Percentiles rank a stretch among this genome's conserved stretches.
Evolutionary conservation across 1,140 invertebrate genomes (phyloP).

Genomic region (Pseudomyrmex pallidus): DNA sequence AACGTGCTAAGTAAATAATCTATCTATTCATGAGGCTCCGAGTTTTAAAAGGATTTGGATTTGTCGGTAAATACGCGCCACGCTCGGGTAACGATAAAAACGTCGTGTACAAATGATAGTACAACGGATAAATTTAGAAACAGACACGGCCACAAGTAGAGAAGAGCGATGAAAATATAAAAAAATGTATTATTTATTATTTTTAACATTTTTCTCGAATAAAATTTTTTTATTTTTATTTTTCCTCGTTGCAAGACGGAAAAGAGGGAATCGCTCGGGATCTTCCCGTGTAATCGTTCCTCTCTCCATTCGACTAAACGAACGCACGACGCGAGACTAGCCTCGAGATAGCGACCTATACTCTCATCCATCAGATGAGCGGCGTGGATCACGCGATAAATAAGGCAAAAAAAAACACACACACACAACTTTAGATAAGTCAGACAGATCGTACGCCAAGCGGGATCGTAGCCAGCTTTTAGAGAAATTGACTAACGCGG

Average conservation of each 20-base stretch:
- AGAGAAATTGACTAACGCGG: conserved; percentile 70
- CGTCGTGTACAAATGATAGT: too few species aligned
- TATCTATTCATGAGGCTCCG: not conserved
- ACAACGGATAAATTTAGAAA: too few species aligned
- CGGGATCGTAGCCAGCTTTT: conserved; percentile 63
- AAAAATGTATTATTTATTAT: too few species aligned
- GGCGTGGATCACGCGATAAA: conserved; percentile 57
- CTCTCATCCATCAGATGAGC: conserved; percentile 3
- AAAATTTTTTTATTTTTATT: too few species aligned
- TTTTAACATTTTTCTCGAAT: too few species aligned
- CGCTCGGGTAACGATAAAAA: too few species aligned
- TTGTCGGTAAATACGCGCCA: too few species aligned
- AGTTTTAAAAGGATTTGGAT: too few species aligned
- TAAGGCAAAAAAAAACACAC: conserved; percentile 42
- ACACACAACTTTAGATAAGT: conserved; percentile 61
- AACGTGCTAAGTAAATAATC: not conserved
- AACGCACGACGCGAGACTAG: conserved; percentile 15
- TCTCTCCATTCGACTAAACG: not conserved
- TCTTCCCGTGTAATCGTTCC: not conserved
- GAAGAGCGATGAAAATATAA: too few species aligned
- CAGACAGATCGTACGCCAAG: conserved; percentile 40
- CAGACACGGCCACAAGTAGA: too few species aligned
- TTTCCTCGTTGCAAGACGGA: too few species aligned
- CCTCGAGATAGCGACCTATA: not conserved
- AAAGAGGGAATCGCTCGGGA: too few species aligned